A percentile compares a stretch with the other conserved stretches of the same genome.
phyloP scores from a whole-genome alignment of 2,113 vertebrate genomes.

The Rhipidura dahli region DNA sequence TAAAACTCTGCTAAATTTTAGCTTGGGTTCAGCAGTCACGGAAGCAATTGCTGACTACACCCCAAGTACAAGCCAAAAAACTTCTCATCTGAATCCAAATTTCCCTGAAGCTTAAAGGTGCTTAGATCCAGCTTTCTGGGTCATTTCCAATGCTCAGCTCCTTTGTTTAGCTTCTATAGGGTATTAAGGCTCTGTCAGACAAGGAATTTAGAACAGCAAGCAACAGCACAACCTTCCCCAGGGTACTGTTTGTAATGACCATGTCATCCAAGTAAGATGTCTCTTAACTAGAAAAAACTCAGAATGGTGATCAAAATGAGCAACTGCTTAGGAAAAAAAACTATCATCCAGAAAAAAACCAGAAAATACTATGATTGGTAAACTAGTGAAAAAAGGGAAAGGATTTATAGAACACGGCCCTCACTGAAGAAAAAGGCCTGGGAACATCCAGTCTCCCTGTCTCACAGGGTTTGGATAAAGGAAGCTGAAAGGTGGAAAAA shows the following conservation, averaged over 20 bases:
- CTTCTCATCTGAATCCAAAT: conserved; percentile 35
- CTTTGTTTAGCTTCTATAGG: conserved; percentile 14
- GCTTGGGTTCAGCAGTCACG: not conserved
- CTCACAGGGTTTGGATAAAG: not conserved
- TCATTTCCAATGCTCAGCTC: not conserved
- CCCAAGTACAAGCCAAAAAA: conserved; percentile 6
- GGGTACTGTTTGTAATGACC: not conserved
- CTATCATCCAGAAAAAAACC: not conserved
- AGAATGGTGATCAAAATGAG: not conserved
- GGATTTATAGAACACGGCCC: not conserved
- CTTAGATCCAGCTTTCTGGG: conserved; percentile 27
- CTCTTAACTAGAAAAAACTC: not conserved
- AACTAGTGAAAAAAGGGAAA: not conserved
- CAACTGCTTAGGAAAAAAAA: not conserved
- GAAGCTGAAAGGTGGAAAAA: not conserved
- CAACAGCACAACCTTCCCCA: not conserved
- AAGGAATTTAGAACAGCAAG: not conserved
- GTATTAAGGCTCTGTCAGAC: not conserved
- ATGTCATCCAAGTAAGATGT: not conserved
- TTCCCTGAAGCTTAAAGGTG: conserved; percentile 31
- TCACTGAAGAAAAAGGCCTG: not conserved
- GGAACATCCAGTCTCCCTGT: not conserved
- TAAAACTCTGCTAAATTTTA: conserved; percentile 9
- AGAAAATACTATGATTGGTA: not conserved
- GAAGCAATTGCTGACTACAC: conserved; percentile 37